phyloP scores from a whole-genome alignment of 2,113 vertebrate species.

The Diphyllodes magnificus region DNA sequence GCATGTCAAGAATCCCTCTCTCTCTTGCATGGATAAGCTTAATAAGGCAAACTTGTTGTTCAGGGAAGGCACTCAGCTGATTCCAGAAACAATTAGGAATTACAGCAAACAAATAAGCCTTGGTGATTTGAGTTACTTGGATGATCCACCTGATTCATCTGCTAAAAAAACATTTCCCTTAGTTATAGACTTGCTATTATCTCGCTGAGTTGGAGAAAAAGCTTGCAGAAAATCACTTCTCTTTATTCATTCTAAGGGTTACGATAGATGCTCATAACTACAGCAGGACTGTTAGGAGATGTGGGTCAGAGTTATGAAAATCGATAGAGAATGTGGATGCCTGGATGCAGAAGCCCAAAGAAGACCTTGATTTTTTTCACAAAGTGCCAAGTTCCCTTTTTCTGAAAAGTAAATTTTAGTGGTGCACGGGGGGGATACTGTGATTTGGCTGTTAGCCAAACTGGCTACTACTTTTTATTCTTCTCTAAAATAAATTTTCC shows the following conservation, averaged over 20 bases:
- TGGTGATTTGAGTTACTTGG: not conserved
- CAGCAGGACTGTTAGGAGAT: not conserved
- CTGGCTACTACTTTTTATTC: not conserved
- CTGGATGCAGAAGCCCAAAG: not conserved
- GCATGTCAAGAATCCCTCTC: not conserved
- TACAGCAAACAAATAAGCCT: conserved; percentile 30
- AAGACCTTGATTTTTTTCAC: not conserved
- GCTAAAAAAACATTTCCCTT: not conserved
- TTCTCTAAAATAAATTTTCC: not conserved
- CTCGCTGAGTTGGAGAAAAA: not conserved
- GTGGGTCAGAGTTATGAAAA: not conserved
- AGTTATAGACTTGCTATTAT: not conserved
- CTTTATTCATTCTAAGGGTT: not conserved
- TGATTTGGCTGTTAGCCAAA: not conserved
- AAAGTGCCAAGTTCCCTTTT: not conserved
- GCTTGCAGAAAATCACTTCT: not conserved
- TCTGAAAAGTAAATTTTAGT: not conserved
- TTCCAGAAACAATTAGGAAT: conserved; percentile 39
- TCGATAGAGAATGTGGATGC: not conserved
- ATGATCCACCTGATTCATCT: conserved; percentile 10
- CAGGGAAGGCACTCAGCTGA: conserved; percentile 24
- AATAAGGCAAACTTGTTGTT: conserved; percentile 24
- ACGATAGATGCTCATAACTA: not conserved
- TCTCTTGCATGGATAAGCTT: not conserved
- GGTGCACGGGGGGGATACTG: not conserved